Evolutionary conservation across 2,797 vertebrate genomes (phyloP).

Genomic region (Scolopax rusticola): DNA sequence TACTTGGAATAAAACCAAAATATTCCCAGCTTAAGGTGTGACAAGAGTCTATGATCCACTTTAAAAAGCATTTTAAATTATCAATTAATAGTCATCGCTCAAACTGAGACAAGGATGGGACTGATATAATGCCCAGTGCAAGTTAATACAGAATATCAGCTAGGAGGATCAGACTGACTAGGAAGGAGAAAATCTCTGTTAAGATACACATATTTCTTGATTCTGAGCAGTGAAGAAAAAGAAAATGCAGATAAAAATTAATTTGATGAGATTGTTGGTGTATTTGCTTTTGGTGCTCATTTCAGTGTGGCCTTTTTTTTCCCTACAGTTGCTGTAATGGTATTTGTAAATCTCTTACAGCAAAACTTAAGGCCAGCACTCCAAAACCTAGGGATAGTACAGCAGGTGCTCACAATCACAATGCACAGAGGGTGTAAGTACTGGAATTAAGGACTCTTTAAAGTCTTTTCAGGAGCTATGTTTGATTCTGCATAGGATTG

Average conservation of each 20-base stretch:
- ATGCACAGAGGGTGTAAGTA: neutral
- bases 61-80: neutral
- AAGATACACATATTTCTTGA: neutral
- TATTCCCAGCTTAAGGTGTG: neutral
- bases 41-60: neutral
- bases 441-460: neutral
- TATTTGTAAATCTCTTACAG: neutral
- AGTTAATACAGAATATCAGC: neutral
- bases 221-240: neutral
- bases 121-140: neutral
- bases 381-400: neutral
- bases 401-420: neutral
- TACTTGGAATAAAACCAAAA: neutral
- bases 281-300: accelerated
- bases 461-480: neutral
- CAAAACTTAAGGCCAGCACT: neutral
- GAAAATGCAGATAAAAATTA: neutral
- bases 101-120: neutral
- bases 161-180: neutral
- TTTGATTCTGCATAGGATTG: neutral
- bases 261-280: neutral
- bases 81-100: neutral
- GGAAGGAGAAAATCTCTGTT: neutral
- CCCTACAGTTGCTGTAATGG: neutral
- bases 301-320: neutral